Evolutionary conservation across 2,888 invertebrate species (phyloP), one percentile per base, ranked within the genome.

Genomic region (Arge pagana): DNA sequence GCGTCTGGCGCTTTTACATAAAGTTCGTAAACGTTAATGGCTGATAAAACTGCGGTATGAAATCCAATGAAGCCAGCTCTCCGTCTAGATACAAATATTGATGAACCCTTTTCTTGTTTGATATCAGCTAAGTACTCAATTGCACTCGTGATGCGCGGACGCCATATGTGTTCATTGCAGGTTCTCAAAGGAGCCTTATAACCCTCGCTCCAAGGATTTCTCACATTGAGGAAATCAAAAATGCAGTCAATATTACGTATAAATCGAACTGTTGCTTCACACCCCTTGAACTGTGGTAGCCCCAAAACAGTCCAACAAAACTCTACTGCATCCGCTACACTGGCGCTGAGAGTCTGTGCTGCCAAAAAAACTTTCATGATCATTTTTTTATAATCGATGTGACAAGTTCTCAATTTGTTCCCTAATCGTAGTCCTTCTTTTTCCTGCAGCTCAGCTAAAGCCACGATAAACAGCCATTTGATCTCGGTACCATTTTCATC

Each of bases 301-400:
- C 15, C 19, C 23, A 24, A 13, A 18, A 13, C n/a, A 5, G 18
- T 5, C 16, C 36, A 48, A 21, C 43, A 57, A 52, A 51, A 66
- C 30, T 50, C 52, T 28, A 62, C 54, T 2, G 59, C 50, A 58
- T 65, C 64, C 8, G 64, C 66, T 15, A 65, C 61, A 43, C 63
- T 62, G 15, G 45, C 50, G 42, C 62, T 65, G 0, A 66, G 35
- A 13, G 63, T 60, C 50, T 66, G 64, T 3, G 58, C 62, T 15
- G 63, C 65, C n/a, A 65, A 53, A 13, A 48, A 30, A 1, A 66
- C 61, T 51, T 61, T 59, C 55, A 63, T 59, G 51, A 55, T 61
- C 30, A 55, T 57, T 39, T 54, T 54, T 1, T 41, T 11, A 49
- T 52, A 57, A 18, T 43, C 16, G n/a, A 59, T 37, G 26, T 59